Evolutionary conservation across 2,797 vertebrate genomes (phyloP).

Genomic region (Semaprochilodus insignis): DNA sequence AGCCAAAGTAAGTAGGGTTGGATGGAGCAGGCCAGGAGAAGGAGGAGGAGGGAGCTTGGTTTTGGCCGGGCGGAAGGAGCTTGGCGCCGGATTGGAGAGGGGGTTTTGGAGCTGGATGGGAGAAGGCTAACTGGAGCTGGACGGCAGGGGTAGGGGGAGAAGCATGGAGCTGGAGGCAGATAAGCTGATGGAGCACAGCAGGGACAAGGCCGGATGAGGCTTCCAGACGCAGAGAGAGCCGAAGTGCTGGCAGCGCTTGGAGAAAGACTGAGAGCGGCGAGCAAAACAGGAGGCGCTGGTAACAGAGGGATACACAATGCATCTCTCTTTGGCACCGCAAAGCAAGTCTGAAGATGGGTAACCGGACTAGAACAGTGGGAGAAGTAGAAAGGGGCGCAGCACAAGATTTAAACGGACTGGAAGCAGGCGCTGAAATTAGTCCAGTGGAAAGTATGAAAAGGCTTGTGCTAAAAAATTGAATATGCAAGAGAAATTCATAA

Average conservation of each 20-base stretch:
- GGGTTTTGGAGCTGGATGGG: slow-evolving; percentile 23
- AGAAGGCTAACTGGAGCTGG: slow-evolving; percentile 42
- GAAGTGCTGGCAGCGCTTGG: slow-evolving; percentile 11
- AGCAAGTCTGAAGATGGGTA: slow-evolving; percentile 9
- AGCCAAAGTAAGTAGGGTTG: slow-evolving; percentile 11
- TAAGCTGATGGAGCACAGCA: slow-evolving; percentile 48
- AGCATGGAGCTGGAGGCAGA: slow-evolving; percentile 35
- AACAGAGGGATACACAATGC: slow-evolving; percentile 26
- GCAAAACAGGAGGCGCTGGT: slow-evolving; percentile 22
- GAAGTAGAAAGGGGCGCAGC: neutral
- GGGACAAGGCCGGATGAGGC: slow-evolving; percentile 19
- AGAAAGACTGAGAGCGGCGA: slow-evolving; percentile 11
- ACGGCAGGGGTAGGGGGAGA: slow-evolving; percentile 1
- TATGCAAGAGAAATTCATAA: slow-evolving; percentile 20
- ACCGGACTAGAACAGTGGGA: neutral
- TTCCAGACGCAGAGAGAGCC: slow-evolving; percentile 38
- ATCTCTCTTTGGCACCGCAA: slow-evolving; percentile 7
- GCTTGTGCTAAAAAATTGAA: slow-evolving; percentile 17
- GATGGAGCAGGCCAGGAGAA: slow-evolving; percentile 17
- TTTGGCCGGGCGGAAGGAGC: slow-evolving; percentile 33
- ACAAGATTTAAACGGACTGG: slow-evolving; percentile 4
- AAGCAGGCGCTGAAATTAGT: slow-evolving; percentile 6
- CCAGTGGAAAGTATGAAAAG: slow-evolving; percentile 25
- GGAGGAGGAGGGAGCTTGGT: slow-evolving; percentile 64
- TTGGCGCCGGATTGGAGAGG: slow-evolving; percentile 28